Evolutionary conservation across 2,888 invertebrate genomes (phyloP).

Genomic region (Heteropelma amictum): DNA sequence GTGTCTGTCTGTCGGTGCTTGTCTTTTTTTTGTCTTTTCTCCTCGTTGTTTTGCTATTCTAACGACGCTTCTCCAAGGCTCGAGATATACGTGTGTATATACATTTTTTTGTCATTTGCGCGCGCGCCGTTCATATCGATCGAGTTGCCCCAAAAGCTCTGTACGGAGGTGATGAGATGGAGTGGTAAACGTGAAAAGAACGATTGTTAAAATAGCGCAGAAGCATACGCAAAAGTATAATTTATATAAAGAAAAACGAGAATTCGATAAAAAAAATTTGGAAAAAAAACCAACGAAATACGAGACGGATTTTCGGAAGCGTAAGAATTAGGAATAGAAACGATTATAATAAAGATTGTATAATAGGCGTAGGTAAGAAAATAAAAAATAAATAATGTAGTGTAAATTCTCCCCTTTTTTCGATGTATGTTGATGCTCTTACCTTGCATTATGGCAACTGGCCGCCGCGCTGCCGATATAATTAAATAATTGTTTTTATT

Average conservation of each 20-base stretch:
- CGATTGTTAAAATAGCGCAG: conserved; percentile 44
- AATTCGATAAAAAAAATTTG: conserved; percentile 25
- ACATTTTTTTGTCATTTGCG: conserved; percentile 9
- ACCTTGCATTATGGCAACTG: conserved; percentile 78
- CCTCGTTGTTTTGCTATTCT: neutral
- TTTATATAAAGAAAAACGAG: conserved; percentile 15
- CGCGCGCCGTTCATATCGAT: conserved; percentile 17
- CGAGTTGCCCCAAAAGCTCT: conserved; percentile 36
- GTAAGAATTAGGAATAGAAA: conserved; percentile 48
- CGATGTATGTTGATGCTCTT: conserved; percentile 77
- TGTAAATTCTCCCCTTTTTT: conserved; percentile 73
- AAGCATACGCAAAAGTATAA: conserved; percentile 47
- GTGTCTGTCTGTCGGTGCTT: conserved; percentile 38
- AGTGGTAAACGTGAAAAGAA: conserved; percentile 24
- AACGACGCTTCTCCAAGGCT: neutral
- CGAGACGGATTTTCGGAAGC: conserved; percentile 44
- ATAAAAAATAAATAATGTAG: conserved; percentile 71
- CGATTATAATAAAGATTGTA: conserved; percentile 29
- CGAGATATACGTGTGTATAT: neutral
- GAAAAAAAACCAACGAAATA: conserved; percentile 39
- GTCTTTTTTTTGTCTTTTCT: neutral
- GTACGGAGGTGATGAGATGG: conserved; percentile 48
- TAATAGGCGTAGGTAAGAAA: conserved; percentile 63
- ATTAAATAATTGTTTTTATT: conserved; percentile 78
- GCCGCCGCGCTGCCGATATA: conserved; percentile 78